These are phyloP conservation scores for Syritta pipiens DNA, from an alignment of 2,888 invertebrate species.

Conservation along the genomic window DNA sequence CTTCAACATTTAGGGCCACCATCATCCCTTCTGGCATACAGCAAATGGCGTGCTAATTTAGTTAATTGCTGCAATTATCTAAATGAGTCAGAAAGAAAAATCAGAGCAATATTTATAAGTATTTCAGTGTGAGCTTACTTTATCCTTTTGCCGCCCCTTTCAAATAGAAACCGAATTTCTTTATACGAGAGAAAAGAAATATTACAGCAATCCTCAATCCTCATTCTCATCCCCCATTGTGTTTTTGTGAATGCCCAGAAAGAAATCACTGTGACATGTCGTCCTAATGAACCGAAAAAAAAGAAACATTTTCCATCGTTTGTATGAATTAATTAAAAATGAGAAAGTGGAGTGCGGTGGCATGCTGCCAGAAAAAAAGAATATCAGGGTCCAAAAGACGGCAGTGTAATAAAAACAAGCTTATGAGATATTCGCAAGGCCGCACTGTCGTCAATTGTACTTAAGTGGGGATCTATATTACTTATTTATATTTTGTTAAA, in stretches of 20 bases:
- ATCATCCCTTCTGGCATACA: constrained; percentile 2
- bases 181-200: constrained; percentile 46
- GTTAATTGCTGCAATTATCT: constrained; percentile 65
- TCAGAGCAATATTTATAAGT: constrained; percentile 53
- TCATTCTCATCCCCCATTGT: constrained; percentile 22
- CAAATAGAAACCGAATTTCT: constrained; percentile 10
- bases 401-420: constrained; percentile 22
- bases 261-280: constrained; percentile 61
- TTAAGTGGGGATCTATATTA: no score
- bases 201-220: constrained; percentile 35
- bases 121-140: constrained; percentile 39
- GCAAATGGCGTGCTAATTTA: constrained; percentile 63
- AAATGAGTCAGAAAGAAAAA: constrained; percentile 52
- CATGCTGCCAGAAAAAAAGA: constrained; percentile 12
- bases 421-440: constrained; percentile 7
- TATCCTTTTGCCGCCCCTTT: constrained; percentile 21
- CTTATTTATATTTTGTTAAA: no score
- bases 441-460: not conserved
- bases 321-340: constrained; percentile 67
- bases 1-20: constrained; percentile 13
- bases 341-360: constrained; percentile 10
- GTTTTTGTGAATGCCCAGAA: constrained; percentile 14
- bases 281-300: constrained; percentile 63
- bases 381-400: not conserved
- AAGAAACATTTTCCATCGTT: constrained; percentile 42